Conservation (phyloP, 2,113 vertebrate species). For the Maylandia zebra region DNA sequence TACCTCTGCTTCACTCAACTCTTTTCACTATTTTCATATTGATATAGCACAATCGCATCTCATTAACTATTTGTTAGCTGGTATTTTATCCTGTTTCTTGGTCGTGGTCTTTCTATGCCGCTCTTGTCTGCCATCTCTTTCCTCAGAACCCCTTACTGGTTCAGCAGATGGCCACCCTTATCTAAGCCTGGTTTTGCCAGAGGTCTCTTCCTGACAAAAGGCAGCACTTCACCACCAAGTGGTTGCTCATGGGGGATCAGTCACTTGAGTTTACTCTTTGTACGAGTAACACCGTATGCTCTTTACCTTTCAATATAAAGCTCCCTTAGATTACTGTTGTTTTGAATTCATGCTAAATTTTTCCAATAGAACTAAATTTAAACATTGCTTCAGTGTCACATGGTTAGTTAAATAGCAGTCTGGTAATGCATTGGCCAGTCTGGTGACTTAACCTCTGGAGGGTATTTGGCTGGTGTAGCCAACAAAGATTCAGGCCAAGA, state of each 20-base stretch:
- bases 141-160: background rate
- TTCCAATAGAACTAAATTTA: background rate
- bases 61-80: background rate
- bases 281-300: background rate
- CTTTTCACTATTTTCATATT: background rate
- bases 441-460: background rate
- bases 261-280: background rate
- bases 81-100: background rate
- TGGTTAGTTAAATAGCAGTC: background rate
- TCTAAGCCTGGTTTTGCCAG: background rate
- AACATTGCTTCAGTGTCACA: background rate
- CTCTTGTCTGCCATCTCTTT: background rate
- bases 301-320: background rate
- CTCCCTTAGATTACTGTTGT: background rate
- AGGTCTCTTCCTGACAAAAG: background rate
- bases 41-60: background rate
- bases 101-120: rapidly evolving
- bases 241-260: background rate
- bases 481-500: background rate
- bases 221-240: background rate
- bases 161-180: background rate
- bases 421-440: background rate
- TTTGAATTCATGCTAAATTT: background rate
- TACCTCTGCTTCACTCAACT: background rate
- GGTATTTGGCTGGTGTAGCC: background rate